Evolutionary conservation across 2,888 invertebrate genomes (phyloP), one percentile per base, ranked within the genome.

Genomic region (Melitaea athalia): DNA sequence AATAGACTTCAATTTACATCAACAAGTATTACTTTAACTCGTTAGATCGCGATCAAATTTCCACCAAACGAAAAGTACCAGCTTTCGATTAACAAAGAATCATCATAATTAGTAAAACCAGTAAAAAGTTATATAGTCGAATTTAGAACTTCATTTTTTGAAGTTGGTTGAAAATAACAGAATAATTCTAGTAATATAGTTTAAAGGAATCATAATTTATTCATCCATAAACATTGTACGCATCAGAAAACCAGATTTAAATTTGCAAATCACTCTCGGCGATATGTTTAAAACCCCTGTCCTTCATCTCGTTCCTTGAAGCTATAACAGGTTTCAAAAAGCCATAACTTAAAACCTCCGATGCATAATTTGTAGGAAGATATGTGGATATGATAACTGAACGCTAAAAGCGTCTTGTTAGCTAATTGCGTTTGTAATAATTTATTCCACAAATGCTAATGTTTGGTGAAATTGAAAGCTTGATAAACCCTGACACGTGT

Each of bases 321-420:
- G 15, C 38, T 15, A 76, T 78, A 80, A 81, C 81, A 72, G 79
- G 80, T 80, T 81, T 71, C 61, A 70, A 74, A 57, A 57, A 74
- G 74, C 77, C 76, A 77, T 80, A 80, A 78, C 78, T 79, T 76
- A 72, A 70, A 69, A 69, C 64, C 74, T 79, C 74, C 71, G 79
- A 86, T 78, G 78, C 81, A 85, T 84, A 84, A 86, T 77, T 76
- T 75, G 77, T 69, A 50, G 59, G 67, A 65, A 69, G 76, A 77
- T 75, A 33, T 73, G 74, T 69, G 73, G 75, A 79, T 75, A 72
- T 69, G 79, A 78, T 78, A 77, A 78, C 77, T 77, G 74, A 71
- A 72, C 33, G 33, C 33, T 55, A 17, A 17, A 55, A 55, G 12
- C 11, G 24, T 24, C 52, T 52, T 4, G 52, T 52, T 52, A 24